Conservation (phyloP, 2,797 vertebrate species). For the Streptopelia turtur region DNA sequence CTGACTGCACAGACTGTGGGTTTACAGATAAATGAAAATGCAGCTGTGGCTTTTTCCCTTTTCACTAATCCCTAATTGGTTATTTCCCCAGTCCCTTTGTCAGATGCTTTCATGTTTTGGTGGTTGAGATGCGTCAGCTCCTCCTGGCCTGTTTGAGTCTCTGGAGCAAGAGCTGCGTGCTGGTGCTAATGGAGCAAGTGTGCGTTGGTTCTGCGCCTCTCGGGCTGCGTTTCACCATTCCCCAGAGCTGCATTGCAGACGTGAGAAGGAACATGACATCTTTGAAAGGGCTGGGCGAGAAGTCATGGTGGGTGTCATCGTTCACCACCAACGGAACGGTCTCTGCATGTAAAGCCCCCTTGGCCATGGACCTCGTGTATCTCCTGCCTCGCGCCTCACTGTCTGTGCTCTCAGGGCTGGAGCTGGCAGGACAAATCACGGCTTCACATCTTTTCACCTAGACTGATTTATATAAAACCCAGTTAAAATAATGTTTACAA, state of each 20-base stretch:
- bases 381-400: accelerated
- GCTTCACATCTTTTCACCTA: background rate
- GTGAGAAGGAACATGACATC: accelerated
- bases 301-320: background rate
- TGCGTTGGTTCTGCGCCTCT: background rate
- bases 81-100: background rate
- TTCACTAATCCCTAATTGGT: background rate
- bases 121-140: background rate
- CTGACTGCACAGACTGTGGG: background rate
- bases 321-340: background rate
- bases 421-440: background rate
- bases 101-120: background rate
- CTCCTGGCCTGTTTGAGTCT: background rate
- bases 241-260: background rate
- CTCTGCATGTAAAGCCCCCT: background rate
- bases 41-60: background rate
- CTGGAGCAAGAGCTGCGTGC: background rate
- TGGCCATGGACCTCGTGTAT: accelerated
- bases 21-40: background rate
- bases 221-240: background rate
- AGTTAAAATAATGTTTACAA: background rate
- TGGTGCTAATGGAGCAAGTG: accelerated
- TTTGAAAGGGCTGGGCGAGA: background rate
- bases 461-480: background rate
- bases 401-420: background rate